Evolutionary conservation across 1,140 invertebrate genomes (phyloP).

Genomic region (Papilio xuthus): DNA sequence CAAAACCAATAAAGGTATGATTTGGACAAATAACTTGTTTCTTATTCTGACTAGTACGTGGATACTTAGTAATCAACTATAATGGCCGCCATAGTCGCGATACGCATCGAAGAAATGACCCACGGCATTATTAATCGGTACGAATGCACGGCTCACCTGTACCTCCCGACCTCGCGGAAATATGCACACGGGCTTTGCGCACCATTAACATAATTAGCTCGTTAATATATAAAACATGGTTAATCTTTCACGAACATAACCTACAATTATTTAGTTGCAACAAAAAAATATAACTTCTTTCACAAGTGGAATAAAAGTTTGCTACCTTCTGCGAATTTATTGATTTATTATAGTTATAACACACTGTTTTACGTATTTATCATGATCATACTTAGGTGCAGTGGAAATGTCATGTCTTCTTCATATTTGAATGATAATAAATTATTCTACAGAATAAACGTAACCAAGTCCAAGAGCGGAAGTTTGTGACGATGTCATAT

Average conservation of each 20-base stretch:
- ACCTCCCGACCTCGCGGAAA: constrained; percentile 29
- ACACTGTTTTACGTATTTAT: neutral
- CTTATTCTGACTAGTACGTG: neutral
- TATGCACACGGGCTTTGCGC: neutral
- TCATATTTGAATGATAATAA: neutral
- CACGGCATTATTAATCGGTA: constrained; percentile 34
- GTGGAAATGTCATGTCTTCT: neutral
- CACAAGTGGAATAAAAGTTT: neutral
- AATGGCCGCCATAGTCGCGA: constrained; percentile 23
- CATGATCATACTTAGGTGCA: neutral
- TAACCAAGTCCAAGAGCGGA: neutral
- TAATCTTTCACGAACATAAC: constrained; percentile 27
- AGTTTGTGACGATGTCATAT: constrained; percentile 5
- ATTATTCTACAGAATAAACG: neutral
- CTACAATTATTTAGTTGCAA: constrained; percentile 3
- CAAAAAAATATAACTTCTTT: neutral
- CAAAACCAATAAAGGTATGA: neutral
- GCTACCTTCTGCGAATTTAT: neutral
- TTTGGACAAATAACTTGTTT: neutral
- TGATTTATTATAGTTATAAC: neutral
- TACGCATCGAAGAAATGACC: constrained; percentile 39
- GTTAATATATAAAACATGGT: constrained; percentile 32
- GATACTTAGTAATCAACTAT: neutral
- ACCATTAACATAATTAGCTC: constrained; percentile 35
- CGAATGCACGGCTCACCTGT: constrained; percentile 31